Percentiles rank a stretch among this genome's conserved stretches.
Evolutionary conservation across 2,797 vertebrate species (phyloP).

Genomic region (Neosalanx taihuensis): DNA sequence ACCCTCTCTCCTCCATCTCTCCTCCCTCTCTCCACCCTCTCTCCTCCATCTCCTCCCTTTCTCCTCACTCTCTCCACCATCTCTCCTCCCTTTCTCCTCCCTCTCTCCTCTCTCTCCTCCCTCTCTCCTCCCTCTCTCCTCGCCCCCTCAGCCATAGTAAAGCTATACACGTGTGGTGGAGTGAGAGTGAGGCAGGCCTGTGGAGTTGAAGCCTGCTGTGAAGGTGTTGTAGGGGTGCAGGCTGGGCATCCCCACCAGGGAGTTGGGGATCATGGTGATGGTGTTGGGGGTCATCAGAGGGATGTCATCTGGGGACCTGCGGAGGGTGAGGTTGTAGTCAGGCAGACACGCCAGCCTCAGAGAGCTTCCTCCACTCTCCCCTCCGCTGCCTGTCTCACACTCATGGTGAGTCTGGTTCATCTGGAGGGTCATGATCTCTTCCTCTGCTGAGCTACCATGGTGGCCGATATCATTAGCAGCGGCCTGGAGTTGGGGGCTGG

Average conservation of each 20-base stretch:
- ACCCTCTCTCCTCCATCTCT: too few relatives aligned
- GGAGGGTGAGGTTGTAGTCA: slow-evolving; percentile 94
- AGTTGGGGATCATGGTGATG: slow-evolving; percentile 99
- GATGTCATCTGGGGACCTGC: slow-evolving; percentile 96
- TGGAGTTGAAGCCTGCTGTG: slow-evolving; percentile 94
- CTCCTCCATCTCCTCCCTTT: too few relatives aligned
- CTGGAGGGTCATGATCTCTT: slow-evolving; percentile 96
- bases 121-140: slow-evolving; percentile 36
- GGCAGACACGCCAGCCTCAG: slow-evolving; percentile 88
- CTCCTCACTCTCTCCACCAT: too few relatives aligned
- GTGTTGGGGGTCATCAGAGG: slow-evolving; percentile 98
- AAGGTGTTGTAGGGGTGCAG: slow-evolving; percentile 98
- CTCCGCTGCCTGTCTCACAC: slow-evolving; percentile 81
- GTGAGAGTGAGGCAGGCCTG: slow-evolving; percentile 96
- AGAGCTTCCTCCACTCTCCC: slow-evolving; percentile 66
- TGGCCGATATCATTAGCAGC: slow-evolving; percentile 83
- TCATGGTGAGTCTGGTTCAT: slow-evolving; percentile 92
- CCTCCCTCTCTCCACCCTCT: too few relatives aligned
- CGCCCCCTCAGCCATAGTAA: slow-evolving; percentile 67
- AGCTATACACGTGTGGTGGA: slow-evolving; percentile 99
- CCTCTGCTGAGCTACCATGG: slow-evolving; percentile 71
- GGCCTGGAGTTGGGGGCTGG: slow-evolving; percentile 84
- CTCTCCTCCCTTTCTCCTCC: too few relatives aligned
- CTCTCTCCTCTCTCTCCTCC: not conserved
- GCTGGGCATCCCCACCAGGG: slow-evolving; percentile 95